Percentiles rank a stretch among this genome's conserved stretches.
Evolutionary conservation across 2,113 vertebrate genomes (phyloP).

Genomic region (Neotragus moschatus): DNA sequence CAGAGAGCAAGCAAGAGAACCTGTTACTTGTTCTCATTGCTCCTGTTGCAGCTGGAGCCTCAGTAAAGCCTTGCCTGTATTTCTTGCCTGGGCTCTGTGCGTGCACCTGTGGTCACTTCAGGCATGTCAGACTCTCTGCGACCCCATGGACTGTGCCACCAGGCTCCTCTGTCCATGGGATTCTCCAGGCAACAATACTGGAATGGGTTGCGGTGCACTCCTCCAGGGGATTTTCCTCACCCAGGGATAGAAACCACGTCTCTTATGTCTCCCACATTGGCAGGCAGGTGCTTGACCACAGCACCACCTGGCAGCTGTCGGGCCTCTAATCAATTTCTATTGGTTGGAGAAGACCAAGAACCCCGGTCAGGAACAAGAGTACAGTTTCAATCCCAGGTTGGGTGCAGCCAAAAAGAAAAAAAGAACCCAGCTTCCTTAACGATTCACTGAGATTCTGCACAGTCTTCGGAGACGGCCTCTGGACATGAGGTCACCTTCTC

Average conservation of each 20-base stretch:
- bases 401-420: background rate
- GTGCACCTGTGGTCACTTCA: background rate
- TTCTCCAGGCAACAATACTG: background rate
- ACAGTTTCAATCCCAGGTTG: background rate
- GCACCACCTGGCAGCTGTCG: fast-evolving
- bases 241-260: background rate
- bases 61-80: background rate
- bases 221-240: background rate
- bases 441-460: background rate
- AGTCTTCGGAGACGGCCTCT: background rate
- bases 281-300: background rate
- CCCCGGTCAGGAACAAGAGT: background rate
- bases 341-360: background rate
- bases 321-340: background rate
- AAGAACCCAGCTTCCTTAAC: background rate
- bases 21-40: background rate
- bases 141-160: background rate
- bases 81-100: background rate
- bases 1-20: background rate
- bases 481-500: background rate
- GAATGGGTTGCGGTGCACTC: background rate
- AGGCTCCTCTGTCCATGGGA: background rate
- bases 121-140: background rate
- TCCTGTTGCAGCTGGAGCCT: background rate
- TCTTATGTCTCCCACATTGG: background rate